A percentile compares a stretch with the other conserved stretches of the same genome.
Evolutionary conservation across 2,888 invertebrate genomes (phyloP).

Genomic region (Campaea margaritaria): DNA sequence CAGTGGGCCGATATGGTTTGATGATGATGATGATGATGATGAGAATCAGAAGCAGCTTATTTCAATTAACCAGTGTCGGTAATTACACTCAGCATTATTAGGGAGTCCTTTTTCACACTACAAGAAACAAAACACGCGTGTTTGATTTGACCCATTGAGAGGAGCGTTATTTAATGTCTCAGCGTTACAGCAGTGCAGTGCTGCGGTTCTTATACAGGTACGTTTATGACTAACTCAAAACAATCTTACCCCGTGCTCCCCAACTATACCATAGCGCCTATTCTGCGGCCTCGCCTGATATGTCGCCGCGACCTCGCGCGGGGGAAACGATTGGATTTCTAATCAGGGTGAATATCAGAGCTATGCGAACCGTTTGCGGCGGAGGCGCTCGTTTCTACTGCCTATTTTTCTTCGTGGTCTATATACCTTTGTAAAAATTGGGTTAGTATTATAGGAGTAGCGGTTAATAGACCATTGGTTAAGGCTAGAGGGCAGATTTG

Average conservation of each 20-base stretch:
- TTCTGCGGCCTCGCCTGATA: conserved; percentile 28
- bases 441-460: conserved; percentile 16
- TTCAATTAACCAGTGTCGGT: no score
- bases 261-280: conserved; percentile 12
- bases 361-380: conserved; percentile 50
- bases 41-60: no score
- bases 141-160: no score
- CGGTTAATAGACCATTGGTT: conserved; percentile 23
- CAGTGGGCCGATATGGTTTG: no score
- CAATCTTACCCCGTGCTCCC: conserved; percentile 5
- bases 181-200: no score
- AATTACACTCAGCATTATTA: no score
- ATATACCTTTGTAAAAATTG: conserved; percentile 27
- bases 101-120: no score
- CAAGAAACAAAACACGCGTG: no score
- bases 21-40: no score
- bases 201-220: no score
- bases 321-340: conserved; percentile 53
- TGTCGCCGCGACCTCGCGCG: conserved; percentile 38
- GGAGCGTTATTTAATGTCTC: no score
- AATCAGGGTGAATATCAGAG: conserved; percentile 57
- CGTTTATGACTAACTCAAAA: no score
- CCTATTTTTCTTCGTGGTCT: conserved; percentile 29
- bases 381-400: conserved; percentile 36
- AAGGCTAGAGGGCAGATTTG: conserved; percentile 8